Evolutionary conservation across 2,888 invertebrate species (phyloP), one percentile per base, ranked within the genome.

Genomic region (Scaptomyza tumidula): DNA sequence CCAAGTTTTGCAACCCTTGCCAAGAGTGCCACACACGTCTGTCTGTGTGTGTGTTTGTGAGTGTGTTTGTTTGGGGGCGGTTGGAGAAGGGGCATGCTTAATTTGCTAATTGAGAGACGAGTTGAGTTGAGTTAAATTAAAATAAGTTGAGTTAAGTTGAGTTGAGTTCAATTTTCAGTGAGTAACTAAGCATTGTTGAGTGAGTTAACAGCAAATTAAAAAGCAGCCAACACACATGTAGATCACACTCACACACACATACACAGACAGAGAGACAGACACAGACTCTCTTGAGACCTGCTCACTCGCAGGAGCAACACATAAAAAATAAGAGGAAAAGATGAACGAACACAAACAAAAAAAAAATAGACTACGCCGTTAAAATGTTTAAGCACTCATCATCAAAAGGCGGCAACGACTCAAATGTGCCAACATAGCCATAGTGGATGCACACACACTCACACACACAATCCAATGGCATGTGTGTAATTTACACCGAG

Each of bases 81-180:
- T 7, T 52, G 14, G 58, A 29, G 44, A 10, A 39, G 29, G 14
- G 54, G 66, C 57, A 71, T 59, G 69, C 67, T 74, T 80, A 78
- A 86, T 88, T 84, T 86, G 80, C 74, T 86, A 89, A 90, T 81
- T 81, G 90, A 90, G 88, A 83, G 82, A 62, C 73, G 49, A 46
- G 50, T 44, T 49, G 49, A 39, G 56, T 41, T 43, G 29, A 43
- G 31, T 71, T 11, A 11, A 29, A 13, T 13, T 1, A 35, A 13
- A 13, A 11, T 13, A 11, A 35, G 13, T 11, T 37, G 35, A 37
- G 35, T 37, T 37, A n/a, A 39, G 14, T 39, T 41, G 16, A 41
- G 14, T 14, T 39, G 9, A 39, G 14, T 16, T 39, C 3, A 13
- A 5, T 6, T 39, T n/a, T 6, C 0, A n/a, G 24, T 41, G 41